Base-by-base conservation (phyloP, 2,888 invertebrate species). In the Pantelozetes paolii region DNA sequence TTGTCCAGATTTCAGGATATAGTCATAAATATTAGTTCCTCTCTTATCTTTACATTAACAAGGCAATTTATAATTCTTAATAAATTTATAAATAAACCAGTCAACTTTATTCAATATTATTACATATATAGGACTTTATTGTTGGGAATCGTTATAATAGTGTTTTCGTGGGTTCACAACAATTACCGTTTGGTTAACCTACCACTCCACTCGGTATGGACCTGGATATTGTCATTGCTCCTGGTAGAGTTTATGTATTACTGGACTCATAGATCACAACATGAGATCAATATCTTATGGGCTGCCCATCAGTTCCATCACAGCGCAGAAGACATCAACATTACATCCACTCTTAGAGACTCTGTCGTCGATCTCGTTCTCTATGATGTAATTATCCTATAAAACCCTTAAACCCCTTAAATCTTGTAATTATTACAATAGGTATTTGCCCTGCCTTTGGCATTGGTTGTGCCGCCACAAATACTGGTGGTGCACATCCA, bases 241-340 rank as follows among this genome's bases (percentile, higher is more conserved):
- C 18, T 69, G 15, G 73, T 73, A 1, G 73, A 73, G 15, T 73
- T 73, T 26, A 70, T 48, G 1, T 73, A 73, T 18, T 73, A 73
- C 36, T 73, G 73, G 73, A 57, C 30, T n/a, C 73, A 73, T 30
- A 23, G 73, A n/a, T 28, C 73, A 26, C 30, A 70, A 1, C 94
- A 94, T 83, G 93, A 93, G 83, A 84, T 91, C 48, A 91, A 91
- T 79, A 87, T 94, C 78, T 83, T 93, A 62, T 93, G 93, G 93
- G 90, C 91, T 0, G 89, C 91, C 79, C 94, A 94, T 82, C 92
- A 93, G 82, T 92, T 93, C 0, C 94, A 94, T 81, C 94, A 94
- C 79, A 92, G 91, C 77, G 91, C 92, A 1, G 93, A 93, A 82
- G 92, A 92, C 82, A 92, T 90, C 84, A 93, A 92, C 83, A 86